Evolutionary conservation across 2,888 invertebrate species (phyloP).

Genomic region (Melinaea menophilus): DNA sequence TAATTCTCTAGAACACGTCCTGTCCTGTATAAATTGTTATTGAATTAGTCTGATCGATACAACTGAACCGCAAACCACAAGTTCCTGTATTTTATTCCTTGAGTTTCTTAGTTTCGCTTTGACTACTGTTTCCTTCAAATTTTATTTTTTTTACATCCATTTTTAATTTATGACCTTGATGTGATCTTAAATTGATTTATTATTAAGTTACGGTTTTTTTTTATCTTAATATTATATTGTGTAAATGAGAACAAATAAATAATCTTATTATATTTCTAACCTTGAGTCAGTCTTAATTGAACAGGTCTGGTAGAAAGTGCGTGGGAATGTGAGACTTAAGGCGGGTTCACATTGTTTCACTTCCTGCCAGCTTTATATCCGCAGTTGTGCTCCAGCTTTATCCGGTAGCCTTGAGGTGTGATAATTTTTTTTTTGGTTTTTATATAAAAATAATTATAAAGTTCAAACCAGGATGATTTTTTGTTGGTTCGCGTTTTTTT

Average conservation of each 20-base stretch:
- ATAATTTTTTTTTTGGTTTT: background rate
- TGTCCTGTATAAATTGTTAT: slow-evolving; percentile 9
- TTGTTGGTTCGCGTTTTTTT: background rate
- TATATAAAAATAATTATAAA: too few relatives aligned
- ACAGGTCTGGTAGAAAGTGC: slow-evolving; percentile 24
- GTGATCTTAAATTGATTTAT: too few relatives aligned
- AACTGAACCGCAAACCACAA: slow-evolving; percentile 22
- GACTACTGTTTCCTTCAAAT: too few relatives aligned
- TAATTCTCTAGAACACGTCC: too few relatives aligned
- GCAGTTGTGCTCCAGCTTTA: slow-evolving; percentile 6
- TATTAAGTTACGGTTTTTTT: too few relatives aligned
- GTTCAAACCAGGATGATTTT: background rate
- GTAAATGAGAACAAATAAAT: background rate
- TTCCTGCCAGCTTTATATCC: slow-evolving; percentile 24
- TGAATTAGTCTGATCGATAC: slow-evolving; percentile 17
- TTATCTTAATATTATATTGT: too few relatives aligned
- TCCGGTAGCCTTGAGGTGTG: slow-evolving; percentile 4
- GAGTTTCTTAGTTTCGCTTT: too few relatives aligned
- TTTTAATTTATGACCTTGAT: too few relatives aligned
- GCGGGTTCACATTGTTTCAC: slow-evolving; percentile 28
- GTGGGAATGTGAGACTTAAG: slow-evolving; percentile 30
- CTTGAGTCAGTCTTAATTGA: slow-evolving; percentile 2
- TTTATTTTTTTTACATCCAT: too few relatives aligned
- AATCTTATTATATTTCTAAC: background rate
- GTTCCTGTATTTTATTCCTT: slow-evolving; percentile 20